Evolutionary conservation across 2,113 vertebrate species (phyloP).

Genomic region (Anser cygnoides): DNA sequence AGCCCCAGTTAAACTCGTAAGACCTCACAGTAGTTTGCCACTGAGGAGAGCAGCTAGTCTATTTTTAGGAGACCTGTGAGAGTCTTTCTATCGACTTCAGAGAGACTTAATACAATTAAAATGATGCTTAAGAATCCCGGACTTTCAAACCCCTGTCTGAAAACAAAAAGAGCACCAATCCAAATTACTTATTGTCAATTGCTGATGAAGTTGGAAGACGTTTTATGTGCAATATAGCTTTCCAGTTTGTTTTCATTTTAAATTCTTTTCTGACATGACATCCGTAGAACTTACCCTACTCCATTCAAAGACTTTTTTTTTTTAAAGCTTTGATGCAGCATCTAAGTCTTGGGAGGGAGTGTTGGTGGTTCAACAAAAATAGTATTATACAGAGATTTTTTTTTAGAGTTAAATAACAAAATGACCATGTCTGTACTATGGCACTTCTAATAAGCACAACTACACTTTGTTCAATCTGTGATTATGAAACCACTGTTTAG

Average conservation of each 20-base stretch:
- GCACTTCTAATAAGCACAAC: slow-evolving; percentile 47
- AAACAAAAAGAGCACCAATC: not conserved
- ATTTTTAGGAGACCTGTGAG: not conserved
- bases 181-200: not conserved
- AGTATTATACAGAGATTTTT: not conserved
- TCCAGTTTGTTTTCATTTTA: not conserved
- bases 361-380: slow-evolving; percentile 6
- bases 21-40: not conserved
- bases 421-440: not conserved
- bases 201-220: not conserved
- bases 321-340: slow-evolving; percentile 5
- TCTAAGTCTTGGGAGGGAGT: slow-evolving; percentile 1
- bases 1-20: not conserved
- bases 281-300: not conserved
- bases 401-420: slow-evolving; percentile 51
- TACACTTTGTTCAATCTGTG: slow-evolving; percentile 33
- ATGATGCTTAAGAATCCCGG: not conserved
- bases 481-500: slow-evolving; percentile 46
- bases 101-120: not conserved
- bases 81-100: not conserved
- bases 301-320: not conserved
- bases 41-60: not conserved
- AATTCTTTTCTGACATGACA: slow-evolving; percentile 1
- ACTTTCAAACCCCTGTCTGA: not conserved
- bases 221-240: not conserved